Evolutionary conservation across 2,113 vertebrate genomes (phyloP).

Genomic region (Lophius piscatorius): DNA sequence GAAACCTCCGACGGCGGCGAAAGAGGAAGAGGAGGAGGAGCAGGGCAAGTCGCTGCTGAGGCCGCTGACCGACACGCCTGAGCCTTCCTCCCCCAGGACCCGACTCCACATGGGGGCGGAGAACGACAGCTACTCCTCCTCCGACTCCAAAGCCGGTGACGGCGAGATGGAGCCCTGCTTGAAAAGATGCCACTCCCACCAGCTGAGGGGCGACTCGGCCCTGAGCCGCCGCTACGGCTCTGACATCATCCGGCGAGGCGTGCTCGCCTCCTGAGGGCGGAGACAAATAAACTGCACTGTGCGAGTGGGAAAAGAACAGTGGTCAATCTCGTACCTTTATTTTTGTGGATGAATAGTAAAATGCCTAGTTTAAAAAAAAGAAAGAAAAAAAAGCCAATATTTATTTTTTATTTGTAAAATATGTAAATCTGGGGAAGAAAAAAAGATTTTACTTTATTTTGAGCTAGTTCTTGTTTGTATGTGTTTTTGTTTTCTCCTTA

Average conservation of each 20-base stretch:
- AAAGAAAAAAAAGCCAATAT: constrained; percentile 75
- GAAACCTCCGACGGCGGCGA: constrained; percentile 72
- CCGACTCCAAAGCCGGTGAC: constrained; percentile 82
- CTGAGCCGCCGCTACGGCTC: constrained; percentile 85
- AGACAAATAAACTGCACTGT: constrained; percentile 42
- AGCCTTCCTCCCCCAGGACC: constrained; percentile 69
- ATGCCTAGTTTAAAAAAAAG: constrained; percentile 53
- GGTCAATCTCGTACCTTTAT: constrained; percentile 55
- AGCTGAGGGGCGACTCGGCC: constrained; percentile 80
- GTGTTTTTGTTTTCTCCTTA: constrained; percentile 4
- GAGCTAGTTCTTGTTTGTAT: constrained; percentile 51
- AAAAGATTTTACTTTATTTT: constrained; percentile 66
- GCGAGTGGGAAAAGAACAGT: not conserved
- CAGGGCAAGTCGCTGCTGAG: constrained; percentile 58
- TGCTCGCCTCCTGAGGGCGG: constrained; percentile 91
- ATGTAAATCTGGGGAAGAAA: constrained; percentile 73
- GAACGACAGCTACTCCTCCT: constrained; percentile 80
- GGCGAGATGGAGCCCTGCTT: constrained; percentile 83
- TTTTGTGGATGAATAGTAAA: constrained; percentile 54
- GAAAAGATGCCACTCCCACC: constrained; percentile 86
- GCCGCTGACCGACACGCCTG: constrained; percentile 52
- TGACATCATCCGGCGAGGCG: constrained; percentile 90
- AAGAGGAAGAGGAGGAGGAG: constrained; percentile 19
- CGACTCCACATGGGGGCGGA: constrained; percentile 81
- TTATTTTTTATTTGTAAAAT: constrained; percentile 78